Evolutionary conservation across 2,888 invertebrate genomes (phyloP).

Genomic region (Adelognathus sp.): DNA sequence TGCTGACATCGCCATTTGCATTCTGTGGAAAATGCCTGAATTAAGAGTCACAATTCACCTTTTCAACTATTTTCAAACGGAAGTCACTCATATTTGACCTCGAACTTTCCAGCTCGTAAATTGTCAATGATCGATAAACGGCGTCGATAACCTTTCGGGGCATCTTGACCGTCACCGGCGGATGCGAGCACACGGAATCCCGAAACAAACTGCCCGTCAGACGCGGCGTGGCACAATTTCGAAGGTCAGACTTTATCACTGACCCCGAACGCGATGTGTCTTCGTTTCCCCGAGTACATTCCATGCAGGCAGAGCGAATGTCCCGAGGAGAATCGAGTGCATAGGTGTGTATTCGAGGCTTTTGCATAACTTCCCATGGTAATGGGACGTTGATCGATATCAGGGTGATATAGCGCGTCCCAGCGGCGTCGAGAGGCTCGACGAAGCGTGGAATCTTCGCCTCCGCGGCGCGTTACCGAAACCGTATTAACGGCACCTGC

Average conservation of each 20-base stretch:
- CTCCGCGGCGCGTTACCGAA: slow-evolving; percentile 57
- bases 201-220: slow-evolving; percentile 17
- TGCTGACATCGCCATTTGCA: too few relatives aligned
- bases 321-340: neutral
- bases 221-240: slow-evolving; percentile 33
- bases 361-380: slow-evolving; percentile 57
- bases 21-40: too few relatives aligned
- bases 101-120: slow-evolving; percentile 26
- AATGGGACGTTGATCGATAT: slow-evolving; percentile 63
- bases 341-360: neutral
- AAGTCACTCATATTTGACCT: slow-evolving; percentile 22
- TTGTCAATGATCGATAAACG: slow-evolving; percentile 38
- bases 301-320: neutral
- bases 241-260: slow-evolving; percentile 56
- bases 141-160: slow-evolving; percentile 26
- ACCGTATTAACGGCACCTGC: slow-evolving; percentile 66
- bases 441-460: slow-evolving; percentile 61
- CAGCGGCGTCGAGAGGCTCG: slow-evolving; percentile 34
- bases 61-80: slow-evolving; percentile 17
- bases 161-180: neutral
- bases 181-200: neutral
- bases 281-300: slow-evolving; percentile 7
- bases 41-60: neutral
- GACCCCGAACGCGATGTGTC: slow-evolving; percentile 56
- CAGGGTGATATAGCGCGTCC: slow-evolving; percentile 51